These are phyloP conservation scores for Zaprionus nigranus DNA, from an alignment of 1,140 invertebrate genomes.

Conservation along the genomic window DNA sequence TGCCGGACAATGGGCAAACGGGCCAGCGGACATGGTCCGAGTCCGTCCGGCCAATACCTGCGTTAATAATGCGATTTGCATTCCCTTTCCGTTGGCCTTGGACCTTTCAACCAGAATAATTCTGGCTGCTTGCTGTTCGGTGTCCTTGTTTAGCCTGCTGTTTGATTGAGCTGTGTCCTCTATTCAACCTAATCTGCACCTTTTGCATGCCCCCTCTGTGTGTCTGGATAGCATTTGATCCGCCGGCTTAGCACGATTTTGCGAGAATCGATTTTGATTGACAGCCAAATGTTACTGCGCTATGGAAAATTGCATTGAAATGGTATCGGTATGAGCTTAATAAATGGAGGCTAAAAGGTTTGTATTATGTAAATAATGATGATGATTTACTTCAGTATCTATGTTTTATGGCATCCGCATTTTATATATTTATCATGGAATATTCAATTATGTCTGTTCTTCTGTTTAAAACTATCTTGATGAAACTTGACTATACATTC, in stretches of 20 bases:
- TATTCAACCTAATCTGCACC: conserved; percentile 69
- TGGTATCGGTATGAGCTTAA: neutral
- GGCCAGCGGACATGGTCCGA: conserved; percentile 55
- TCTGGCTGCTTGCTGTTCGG: conserved; percentile 15
- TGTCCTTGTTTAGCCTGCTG: conserved; percentile 71
- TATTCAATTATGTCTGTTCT: too few relatives aligned
- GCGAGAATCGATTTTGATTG: conserved; percentile 63
- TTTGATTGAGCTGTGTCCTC: conserved; percentile 72
- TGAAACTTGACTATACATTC: too few relatives aligned
- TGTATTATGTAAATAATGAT: too few relatives aligned
- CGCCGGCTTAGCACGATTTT: conserved; percentile 70
- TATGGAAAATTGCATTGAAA: neutral
- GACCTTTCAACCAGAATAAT: conserved; percentile 2
- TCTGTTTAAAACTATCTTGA: too few relatives aligned
- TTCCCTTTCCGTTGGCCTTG: conserved; percentile 45
- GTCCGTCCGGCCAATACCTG: conserved; percentile 47
- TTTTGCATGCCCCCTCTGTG: conserved; percentile 50
- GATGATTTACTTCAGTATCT: too few relatives aligned
- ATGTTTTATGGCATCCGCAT: too few relatives aligned
- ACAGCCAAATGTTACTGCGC: conserved; percentile 63
- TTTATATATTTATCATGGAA: too few relatives aligned
- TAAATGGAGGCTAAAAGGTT: too few relatives aligned
- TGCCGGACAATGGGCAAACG: conserved; percentile 53
- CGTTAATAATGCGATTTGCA: conserved; percentile 83
- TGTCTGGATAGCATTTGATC: conserved; percentile 38